Percentiles rank a stretch among this genome's conserved stretches.
phyloP scores from a whole-genome alignment of 2,113 vertebrate genomes.

The Saccopteryx leptura region DNA sequence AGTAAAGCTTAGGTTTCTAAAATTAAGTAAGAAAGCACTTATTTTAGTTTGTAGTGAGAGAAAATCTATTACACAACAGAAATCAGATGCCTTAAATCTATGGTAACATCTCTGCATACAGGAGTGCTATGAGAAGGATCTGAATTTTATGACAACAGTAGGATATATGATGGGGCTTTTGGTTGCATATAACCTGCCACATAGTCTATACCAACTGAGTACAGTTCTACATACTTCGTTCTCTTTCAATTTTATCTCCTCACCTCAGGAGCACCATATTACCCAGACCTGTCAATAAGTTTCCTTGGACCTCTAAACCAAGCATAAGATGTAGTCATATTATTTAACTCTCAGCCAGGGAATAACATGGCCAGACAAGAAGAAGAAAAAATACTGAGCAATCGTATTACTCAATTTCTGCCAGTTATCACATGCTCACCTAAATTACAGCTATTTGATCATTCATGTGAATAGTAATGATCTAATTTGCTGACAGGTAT shows the following conservation, averaged over 20 bases:
- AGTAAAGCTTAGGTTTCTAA: not conserved
- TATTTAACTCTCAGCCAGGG: not conserved
- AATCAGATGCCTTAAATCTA: not conserved
- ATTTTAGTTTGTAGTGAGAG: not conserved
- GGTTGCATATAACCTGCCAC: not conserved
- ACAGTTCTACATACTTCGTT: not conserved
- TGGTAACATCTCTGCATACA: not conserved
- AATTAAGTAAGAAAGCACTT: not conserved
- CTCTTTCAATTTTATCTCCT: not conserved
- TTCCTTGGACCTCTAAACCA: not conserved
- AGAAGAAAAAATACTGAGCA: not conserved
- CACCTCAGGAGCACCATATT: not conserved
- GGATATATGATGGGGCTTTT: not conserved
- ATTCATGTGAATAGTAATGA: not conserved
- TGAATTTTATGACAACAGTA: not conserved
- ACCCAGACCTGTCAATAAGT: not conserved
- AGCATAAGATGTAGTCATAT: not conserved
- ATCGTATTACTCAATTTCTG: not conserved
- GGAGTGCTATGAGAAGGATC: not conserved
- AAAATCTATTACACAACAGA: not conserved
- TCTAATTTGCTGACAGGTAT: not conserved
- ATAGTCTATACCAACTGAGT: not conserved
- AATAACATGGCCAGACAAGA: not conserved
- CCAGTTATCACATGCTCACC: not conserved
- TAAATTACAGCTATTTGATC: not conserved